Evolutionary conservation across 2,888 invertebrate species (phyloP).

Genomic region (Drosophila anomelani): DNA sequence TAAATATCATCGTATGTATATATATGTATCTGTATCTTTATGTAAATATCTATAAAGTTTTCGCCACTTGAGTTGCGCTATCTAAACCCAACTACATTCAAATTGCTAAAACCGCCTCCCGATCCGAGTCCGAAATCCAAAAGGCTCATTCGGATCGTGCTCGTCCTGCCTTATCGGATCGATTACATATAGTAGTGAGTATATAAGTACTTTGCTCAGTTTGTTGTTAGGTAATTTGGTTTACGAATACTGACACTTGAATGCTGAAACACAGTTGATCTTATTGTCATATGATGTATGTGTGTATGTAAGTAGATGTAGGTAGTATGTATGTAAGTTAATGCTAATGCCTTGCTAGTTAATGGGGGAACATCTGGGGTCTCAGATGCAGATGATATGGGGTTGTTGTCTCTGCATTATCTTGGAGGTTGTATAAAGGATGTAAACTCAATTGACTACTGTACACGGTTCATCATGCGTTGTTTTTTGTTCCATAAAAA

Average conservation of each 20-base stretch:
- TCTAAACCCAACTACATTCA: slow-evolving; percentile 59
- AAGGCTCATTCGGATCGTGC: slow-evolving; percentile 19
- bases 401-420: slow-evolving; percentile 27
- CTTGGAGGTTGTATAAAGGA: slow-evolving; percentile 31
- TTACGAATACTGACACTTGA: slow-evolving; percentile 80
- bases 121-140: slow-evolving; percentile 30
- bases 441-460: slow-evolving; percentile 72
- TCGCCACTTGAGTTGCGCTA: slow-evolving; percentile 60
- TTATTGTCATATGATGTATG: slow-evolving; percentile 82
- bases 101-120: slow-evolving; percentile 62
- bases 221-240: slow-evolving; percentile 74
- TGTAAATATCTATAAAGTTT: slow-evolving; percentile 67
- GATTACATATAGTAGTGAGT: slow-evolving; percentile 32
- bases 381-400: slow-evolving; percentile 41
- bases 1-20: slow-evolving; percentile 72
- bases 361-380: slow-evolving; percentile 19
- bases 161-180: neutral
- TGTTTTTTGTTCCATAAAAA: slow-evolving; percentile 40
- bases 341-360: slow-evolving; percentile 45
- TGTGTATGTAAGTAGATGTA: slow-evolving; percentile 49
- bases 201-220: slow-evolving; percentile 44
- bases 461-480: slow-evolving; percentile 74
- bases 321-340: slow-evolving; percentile 40
- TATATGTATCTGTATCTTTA: slow-evolving; percentile 65
- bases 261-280: slow-evolving; percentile 82